Evolutionary conservation across 1,140 invertebrate species (phyloP).

Genomic region (Drosophila miranda): DNA sequence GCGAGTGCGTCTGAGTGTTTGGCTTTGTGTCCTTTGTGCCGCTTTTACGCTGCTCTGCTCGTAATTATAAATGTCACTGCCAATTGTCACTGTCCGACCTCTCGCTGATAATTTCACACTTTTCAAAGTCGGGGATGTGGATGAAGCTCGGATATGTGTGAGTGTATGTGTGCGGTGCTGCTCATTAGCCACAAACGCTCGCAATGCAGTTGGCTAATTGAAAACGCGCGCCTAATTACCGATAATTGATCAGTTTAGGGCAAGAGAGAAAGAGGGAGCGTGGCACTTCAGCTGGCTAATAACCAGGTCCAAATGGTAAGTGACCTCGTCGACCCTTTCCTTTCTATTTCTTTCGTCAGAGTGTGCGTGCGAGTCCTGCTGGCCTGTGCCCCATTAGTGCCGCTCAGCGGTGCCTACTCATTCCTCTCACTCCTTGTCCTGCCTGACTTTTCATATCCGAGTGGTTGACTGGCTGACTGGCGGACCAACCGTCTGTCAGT

Average conservation of each 20-base stretch:
- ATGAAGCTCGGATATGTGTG: neutral
- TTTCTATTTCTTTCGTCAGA: neutral
- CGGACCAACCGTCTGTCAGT: conserved; percentile 2
- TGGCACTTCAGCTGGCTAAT: conserved; percentile 52
- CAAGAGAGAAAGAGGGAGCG: conserved; percentile 1
- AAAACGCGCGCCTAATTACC: conserved; percentile 56
- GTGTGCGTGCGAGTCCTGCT: conserved; percentile 20
- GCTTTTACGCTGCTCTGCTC: conserved; percentile 5
- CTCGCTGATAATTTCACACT: conserved; percentile 53
- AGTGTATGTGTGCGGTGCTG: conserved; percentile 1
- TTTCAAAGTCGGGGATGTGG: conserved; percentile 22
- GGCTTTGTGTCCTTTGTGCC: conserved; percentile 31
- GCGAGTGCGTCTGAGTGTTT: conserved; percentile 56
- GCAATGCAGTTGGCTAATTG: conserved; percentile 58
- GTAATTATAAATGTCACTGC: conserved; percentile 59
- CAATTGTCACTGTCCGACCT: conserved; percentile 14
- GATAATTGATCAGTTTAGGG: conserved; percentile 66
- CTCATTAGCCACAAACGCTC: conserved; percentile 52
- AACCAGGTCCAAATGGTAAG: conserved; percentile 20
- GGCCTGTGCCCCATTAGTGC: conserved; percentile 52
- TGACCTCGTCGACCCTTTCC: conserved; percentile 10
- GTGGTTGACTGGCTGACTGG: conserved; percentile 3
- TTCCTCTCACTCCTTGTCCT: conserved; percentile 13
- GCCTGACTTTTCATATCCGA: no score
- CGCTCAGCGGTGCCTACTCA: conserved; percentile 20